Percentiles rank a stretch among this genome's conserved stretches.
Conservation (phyloP, 2,113 vertebrate genomes). For the Saccopteryx bilineata region DNA sequence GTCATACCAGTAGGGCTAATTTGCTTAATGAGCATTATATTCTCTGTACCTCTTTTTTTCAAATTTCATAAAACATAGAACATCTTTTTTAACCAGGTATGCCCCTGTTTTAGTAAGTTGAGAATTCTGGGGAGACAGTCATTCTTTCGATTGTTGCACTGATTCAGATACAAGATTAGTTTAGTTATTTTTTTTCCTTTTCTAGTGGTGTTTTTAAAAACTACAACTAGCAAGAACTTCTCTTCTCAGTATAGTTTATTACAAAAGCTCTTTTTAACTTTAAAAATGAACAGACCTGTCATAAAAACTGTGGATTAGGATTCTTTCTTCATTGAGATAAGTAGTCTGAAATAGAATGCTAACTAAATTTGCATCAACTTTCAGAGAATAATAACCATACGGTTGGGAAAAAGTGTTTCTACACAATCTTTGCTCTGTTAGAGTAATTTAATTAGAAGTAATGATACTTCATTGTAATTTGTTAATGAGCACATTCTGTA, state of each 20-base stretch:
- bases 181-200: background rate
- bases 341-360: constrained; percentile 70
- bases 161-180: background rate
- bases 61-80: background rate
- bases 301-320: constrained; percentile 56
- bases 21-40: background rate
- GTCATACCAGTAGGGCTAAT: background rate
- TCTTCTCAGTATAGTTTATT: background rate
- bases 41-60: background rate
- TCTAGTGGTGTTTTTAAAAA: background rate
- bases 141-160: background rate
- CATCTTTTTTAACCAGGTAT: background rate
- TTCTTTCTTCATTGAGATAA: constrained; percentile 74
- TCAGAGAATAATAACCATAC: constrained; percentile 72
- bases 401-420: constrained; percentile 66
- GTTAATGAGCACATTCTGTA: constrained; percentile 82
- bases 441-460: constrained; percentile 86
- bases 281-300: constrained; percentile 1
- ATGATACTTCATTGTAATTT: constrained; percentile 86
- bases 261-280: background rate
- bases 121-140: background rate
- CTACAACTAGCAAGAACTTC: background rate
- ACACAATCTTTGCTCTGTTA: constrained; percentile 83
- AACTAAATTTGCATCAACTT: constrained; percentile 80
- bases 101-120: background rate